These are phyloP conservation scores for Zaprionus vittiger DNA, from an alignment of 1,140 invertebrate genomes.

Conservation along the genomic window DNA sequence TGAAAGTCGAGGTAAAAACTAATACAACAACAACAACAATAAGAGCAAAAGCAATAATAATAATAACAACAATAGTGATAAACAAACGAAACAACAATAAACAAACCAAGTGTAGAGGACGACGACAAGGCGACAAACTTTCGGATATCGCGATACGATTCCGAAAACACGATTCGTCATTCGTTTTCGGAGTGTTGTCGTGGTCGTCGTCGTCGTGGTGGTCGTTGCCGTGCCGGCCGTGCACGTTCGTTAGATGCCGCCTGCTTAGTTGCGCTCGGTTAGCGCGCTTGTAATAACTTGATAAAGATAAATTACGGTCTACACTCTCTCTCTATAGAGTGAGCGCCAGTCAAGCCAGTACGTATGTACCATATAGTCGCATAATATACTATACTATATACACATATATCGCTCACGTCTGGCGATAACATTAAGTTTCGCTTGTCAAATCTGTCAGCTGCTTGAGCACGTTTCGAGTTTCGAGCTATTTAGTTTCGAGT, in stretches of 20 bases:
- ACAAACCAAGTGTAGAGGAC: conserved; percentile 44
- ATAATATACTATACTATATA: background rate
- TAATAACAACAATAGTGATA: conserved; percentile 14
- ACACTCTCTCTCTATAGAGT: conserved; percentile 9
- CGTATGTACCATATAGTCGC: conserved; percentile 11
- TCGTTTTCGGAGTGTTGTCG: conserved; percentile 17
- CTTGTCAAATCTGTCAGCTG: conserved; percentile 48
- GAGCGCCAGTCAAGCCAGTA: background rate
- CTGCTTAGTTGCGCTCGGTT: conserved; percentile 71
- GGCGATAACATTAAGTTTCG: conserved; percentile 26
- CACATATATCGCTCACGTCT: conserved; percentile 28
- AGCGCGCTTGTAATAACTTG: conserved; percentile 76
- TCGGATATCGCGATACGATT: conserved; percentile 1
- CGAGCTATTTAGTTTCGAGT: conserved; percentile 8
- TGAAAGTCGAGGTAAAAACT: conserved; percentile 73
- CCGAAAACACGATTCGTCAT: background rate
- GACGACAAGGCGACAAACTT: conserved; percentile 17
- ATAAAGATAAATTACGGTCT: conserved; percentile 46
- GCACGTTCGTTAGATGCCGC: conserved; percentile 30
- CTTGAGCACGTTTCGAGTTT: conserved; percentile 57
- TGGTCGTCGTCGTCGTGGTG: conserved; percentile 50
- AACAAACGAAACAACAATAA: conserved; percentile 33
- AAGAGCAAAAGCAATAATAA: too few species aligned
- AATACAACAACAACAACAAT: conserved; percentile 19
- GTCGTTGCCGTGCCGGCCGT: conserved; percentile 47